phyloP scores from a whole-genome alignment of 2,113 vertebrate genomes.

The Aythya baeri region DNA sequence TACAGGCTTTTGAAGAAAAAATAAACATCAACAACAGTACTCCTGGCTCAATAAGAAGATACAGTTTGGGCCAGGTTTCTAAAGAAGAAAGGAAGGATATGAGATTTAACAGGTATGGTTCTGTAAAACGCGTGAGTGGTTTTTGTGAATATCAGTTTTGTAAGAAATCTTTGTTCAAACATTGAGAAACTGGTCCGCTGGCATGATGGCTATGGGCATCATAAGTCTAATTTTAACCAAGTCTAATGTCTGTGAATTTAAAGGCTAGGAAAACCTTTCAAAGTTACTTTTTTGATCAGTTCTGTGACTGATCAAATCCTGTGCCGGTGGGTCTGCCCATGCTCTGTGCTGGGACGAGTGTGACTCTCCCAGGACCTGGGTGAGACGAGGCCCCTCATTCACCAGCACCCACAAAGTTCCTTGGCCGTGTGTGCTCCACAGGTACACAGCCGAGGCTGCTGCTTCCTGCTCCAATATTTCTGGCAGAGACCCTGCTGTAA shows the following conservation, averaged over 20 bases:
- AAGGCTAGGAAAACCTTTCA: not conserved
- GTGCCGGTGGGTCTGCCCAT: rapidly evolving
- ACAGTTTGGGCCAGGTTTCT: constrained; percentile 83
- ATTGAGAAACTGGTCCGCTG: not conserved
- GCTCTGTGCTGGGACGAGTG: rapidly evolving
- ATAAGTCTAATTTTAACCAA: not conserved
- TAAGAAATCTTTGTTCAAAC: not conserved
- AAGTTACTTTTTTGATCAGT: not conserved
- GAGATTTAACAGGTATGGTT: constrained; percentile 88
- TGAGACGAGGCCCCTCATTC: not conserved
- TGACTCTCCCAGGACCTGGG: not conserved
- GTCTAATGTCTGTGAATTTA: not conserved
- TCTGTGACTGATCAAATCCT: not conserved
- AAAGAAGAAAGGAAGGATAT: constrained; percentile 85
- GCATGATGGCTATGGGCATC: not conserved
- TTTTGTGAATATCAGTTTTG: not conserved
- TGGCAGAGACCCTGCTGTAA: too few species aligned
- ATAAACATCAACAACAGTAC: constrained; percentile 71
- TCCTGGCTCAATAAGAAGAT: constrained; percentile 76
- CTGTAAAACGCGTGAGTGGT: not conserved
- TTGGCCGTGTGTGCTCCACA: not conserved
- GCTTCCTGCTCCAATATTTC: not conserved
- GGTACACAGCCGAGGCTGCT: not conserved
- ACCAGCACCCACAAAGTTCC: rapidly evolving
- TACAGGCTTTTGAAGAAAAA: constrained; percentile 85